Evolutionary conservation across 2,113 vertebrate genomes (phyloP), one percentile per base, ranked within the genome.

Genomic region (Tenebrosternarchus preto): DNA sequence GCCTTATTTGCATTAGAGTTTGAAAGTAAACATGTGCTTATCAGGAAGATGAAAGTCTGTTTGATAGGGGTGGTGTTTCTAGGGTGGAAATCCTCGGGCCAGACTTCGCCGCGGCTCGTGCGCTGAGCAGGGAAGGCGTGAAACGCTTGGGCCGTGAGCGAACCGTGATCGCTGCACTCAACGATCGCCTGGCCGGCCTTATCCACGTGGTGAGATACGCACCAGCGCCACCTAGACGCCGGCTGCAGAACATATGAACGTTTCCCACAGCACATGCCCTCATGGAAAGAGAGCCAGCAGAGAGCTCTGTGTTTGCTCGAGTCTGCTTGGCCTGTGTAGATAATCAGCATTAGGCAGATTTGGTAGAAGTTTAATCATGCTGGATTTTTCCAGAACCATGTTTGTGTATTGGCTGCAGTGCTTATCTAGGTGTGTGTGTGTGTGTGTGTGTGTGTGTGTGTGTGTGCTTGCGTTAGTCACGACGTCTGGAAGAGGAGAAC

Each of bases 401-500:
- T 36, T 2, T 36, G 33, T 36, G 33, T 36, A 36, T 36, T n/a
- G n/a, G n/a, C n/a, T n/a, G n/a, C n/a, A n/a, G 39, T 15, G 8
- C 11, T 1, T 46, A 11, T 46, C 2, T 50, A 12, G 12, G 43
- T 50, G 12, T 50, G 1, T 50, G 43, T 50, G 43, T 15, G 12
- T 12, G 11, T 12, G 1, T 12, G 43, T 46, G 43, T 60, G 1
- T 63, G 3, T 50, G 27, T 56, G 3, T 46, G 15, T 73, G 20
- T 70, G 53, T 75, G 63, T 74, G 12, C 60, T 17, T 89, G 5
- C 60, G 82, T 57, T 16, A 93, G 93, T 90, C 86, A 0, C 89
- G 67, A 43, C 88, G 87, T 33, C 88, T 93, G 80, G 92, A 93
- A 78, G 89, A 88, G 78, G 91, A 92, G 76, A 94, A 93, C 1